Percentiles rank a stretch among this genome's conserved stretches.
Evolutionary conservation across 2,797 vertebrate species (phyloP).

Genomic region (Hemibagrus guttatus): DNA sequence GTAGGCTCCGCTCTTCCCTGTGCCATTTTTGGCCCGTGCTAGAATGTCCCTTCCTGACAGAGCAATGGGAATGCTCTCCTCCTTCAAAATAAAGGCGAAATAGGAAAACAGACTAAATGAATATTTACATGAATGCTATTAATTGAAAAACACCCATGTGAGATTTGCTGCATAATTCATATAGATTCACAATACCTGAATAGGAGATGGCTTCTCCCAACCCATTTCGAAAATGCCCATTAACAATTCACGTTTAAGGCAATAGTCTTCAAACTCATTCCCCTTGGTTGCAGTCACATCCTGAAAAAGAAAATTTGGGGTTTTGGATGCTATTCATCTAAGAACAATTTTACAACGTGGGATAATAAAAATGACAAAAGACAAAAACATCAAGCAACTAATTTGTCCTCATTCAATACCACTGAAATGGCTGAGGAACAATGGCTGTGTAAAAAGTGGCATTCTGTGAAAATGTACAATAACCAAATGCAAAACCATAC

Average conservation of each 20-base stretch:
- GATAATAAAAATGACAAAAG: not conserved
- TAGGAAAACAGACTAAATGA: not conserved
- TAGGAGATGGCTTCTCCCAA: constrained; percentile 80
- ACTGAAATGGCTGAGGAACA: not conserved
- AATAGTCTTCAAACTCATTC: constrained; percentile 83
- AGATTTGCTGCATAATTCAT: not conserved
- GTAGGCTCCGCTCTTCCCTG: constrained; percentile 81
- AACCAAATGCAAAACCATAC: not conserved
- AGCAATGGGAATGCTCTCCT: constrained; percentile 80
- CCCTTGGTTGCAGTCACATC: constrained; percentile 80
- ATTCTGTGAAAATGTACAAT: not conserved
- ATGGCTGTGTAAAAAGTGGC: not conserved
- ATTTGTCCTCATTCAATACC: not conserved
- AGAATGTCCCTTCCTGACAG: constrained; percentile 79
- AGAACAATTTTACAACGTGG: not conserved
- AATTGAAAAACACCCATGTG: too few relatives aligned
- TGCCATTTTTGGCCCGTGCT: constrained; percentile 79
- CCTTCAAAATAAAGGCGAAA: constrained; percentile 59
- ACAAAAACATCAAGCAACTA: not conserved
- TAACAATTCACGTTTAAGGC: constrained; percentile 77
- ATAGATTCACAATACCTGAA: constrained; percentile 67
- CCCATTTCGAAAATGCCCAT: constrained; percentile 84
- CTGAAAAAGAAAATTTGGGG: constrained; percentile 54
- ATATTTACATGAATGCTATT: not conserved
- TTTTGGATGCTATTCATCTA: not conserved